phyloP scores from a whole-genome alignment of 2,888 invertebrate genomes.

The Acanthoscelides obtectus region DNA sequence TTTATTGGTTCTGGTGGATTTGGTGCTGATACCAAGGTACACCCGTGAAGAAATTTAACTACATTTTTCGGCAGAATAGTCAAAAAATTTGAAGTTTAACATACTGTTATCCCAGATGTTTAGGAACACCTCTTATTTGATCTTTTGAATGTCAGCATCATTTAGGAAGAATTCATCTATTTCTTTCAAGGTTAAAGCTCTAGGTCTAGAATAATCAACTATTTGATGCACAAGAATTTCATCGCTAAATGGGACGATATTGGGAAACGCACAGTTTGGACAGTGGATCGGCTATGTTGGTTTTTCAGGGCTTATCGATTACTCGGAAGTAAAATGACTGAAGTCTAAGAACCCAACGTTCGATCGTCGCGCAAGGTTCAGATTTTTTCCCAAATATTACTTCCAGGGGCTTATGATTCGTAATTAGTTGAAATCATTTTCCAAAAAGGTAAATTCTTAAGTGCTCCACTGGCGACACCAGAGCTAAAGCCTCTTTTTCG shows the following conservation, averaged over 20 bases:
- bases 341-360: neutral
- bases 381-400: slow-evolving; percentile 1
- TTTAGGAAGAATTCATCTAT: too few relatives aligned
- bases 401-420: slow-evolving; percentile 4
- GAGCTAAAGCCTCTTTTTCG: slow-evolving; percentile 36
- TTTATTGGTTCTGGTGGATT: too few relatives aligned
- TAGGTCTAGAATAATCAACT: too few relatives aligned
- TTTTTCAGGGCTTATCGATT: slow-evolving; percentile 1
- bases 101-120: slow-evolving; percentile 9
- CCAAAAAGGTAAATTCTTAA: slow-evolving; percentile 18
- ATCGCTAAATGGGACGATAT: too few relatives aligned
- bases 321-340: neutral
- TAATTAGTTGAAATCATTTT: slow-evolving; percentile 1
- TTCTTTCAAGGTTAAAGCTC: too few relatives aligned
- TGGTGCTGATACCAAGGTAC: slow-evolving; percentile 1
- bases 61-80: slow-evolving; percentile 21
- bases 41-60: slow-evolving; percentile 17
- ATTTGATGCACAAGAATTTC: too few relatives aligned
- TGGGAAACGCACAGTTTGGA: too few relatives aligned
- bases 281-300: neutral
- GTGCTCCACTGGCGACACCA: slow-evolving; percentile 40
- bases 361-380: neutral
- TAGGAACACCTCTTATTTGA: too few relatives aligned
- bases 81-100: slow-evolving; percentile 22
- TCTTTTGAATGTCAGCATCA: too few relatives aligned